Percentiles rank a stretch among this genome's conserved stretches.
These are phyloP conservation scores for Folsomia candida DNA, from an alignment of 2,888 invertebrate genomes.

Conservation along the genomic window DNA sequence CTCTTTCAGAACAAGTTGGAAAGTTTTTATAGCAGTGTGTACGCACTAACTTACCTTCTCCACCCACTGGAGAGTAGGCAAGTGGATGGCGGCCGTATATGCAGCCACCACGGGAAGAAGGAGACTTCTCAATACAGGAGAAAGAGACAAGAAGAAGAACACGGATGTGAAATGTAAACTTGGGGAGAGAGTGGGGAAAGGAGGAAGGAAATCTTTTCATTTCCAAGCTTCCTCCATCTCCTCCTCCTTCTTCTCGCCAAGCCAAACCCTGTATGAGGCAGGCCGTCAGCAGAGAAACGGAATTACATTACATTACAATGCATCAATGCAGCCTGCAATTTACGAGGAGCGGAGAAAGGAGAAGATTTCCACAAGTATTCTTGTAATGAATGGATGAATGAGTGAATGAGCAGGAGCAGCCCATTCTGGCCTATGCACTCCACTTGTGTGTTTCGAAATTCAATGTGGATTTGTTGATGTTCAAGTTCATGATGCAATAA, in stretches of 20 bases:
- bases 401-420: not conserved
- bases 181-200: not conserved
- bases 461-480: constrained; percentile 2
- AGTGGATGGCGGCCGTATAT: too few relatives aligned
- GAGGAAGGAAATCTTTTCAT: constrained; percentile 19
- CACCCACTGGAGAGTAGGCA: not conserved
- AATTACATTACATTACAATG: not conserved
- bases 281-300: not conserved
- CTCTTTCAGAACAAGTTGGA: constrained; percentile 12
- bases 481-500: constrained; percentile 8
- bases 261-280: not conserved
- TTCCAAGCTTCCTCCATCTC: constrained; percentile 11
- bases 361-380: not conserved
- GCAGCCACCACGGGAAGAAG: too few relatives aligned
- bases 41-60: not conserved
- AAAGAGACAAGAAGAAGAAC: constrained; percentile 1
- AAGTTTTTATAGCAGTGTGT: not conserved
- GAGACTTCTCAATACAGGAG: not conserved
- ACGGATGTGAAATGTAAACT: not conserved
- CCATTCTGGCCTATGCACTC: not conserved
- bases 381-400: not conserved
- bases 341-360: too few relatives aligned
- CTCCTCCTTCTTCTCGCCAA: not conserved
- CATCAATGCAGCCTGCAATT: constrained; percentile 1
- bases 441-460: not conserved